Percentiles rank a stretch among this genome's conserved stretches.
Evolutionary conservation across 2,113 vertebrate species (phyloP).

Genomic region (Glareola pratincola): DNA sequence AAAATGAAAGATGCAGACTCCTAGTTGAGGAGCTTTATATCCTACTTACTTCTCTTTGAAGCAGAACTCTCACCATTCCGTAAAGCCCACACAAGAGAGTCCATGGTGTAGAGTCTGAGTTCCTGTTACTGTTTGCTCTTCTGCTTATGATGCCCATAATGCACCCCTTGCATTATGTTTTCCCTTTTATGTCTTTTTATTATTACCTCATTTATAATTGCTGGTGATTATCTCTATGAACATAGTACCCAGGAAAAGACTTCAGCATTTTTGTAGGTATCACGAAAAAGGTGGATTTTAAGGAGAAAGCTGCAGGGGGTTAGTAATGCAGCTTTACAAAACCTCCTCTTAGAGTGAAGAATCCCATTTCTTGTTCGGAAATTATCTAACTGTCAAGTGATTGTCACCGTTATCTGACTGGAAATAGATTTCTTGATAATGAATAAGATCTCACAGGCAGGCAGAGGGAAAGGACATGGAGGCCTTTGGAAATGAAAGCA

Average conservation of each 20-base stretch:
- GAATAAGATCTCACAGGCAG: not conserved
- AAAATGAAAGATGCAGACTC: constrained; percentile 39
- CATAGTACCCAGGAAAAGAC: not conserved
- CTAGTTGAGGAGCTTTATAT: constrained; percentile 10
- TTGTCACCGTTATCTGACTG: not conserved
- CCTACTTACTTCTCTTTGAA: constrained; percentile 21
- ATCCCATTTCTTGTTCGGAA: not conserved
- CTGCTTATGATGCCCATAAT: not conserved
- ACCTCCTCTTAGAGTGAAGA: not conserved
- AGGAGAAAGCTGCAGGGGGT: not conserved
- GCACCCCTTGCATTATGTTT: not conserved
- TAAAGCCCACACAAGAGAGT: not conserved
- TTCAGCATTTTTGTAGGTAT: not conserved
- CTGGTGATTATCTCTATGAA: not conserved
- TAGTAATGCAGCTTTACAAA: not conserved
- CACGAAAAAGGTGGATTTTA: not conserved
- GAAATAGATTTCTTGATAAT: not conserved
- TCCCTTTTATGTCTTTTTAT: not conserved
- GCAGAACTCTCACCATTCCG: not conserved
- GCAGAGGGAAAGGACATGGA: not conserved
- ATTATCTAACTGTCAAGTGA: not conserved
- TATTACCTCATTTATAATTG: not conserved
- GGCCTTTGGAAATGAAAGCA: not conserved
- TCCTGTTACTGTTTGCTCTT: not conserved
- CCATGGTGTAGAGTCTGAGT: rapidly evolving